Evolutionary conservation across 2,113 vertebrate genomes (phyloP).

Genomic region (Asarcornis scutulata): DNA sequence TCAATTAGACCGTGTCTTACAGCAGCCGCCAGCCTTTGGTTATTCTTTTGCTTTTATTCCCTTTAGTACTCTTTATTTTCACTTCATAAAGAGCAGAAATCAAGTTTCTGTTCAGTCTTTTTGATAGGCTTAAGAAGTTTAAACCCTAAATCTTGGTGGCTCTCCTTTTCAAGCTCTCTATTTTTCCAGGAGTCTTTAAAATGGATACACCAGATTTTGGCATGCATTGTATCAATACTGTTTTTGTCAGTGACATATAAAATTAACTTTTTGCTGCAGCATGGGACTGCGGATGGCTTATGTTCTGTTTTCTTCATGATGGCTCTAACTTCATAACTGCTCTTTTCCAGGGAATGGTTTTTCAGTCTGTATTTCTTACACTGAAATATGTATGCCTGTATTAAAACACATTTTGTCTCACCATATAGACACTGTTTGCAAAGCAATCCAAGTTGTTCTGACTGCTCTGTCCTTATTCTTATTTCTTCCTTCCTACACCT

Average conservation of each 20-base stretch:
- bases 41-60: neutral
- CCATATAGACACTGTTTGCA: neutral
- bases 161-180: neutral
- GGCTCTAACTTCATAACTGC: neutral
- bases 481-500: neutral
- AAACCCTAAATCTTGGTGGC: neutral
- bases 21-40: neutral
- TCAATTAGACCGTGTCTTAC: neutral
- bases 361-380: neutral
- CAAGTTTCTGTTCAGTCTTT: neutral
- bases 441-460: neutral
- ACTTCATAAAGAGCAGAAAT: neutral
- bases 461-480: neutral
- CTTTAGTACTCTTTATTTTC: neutral
- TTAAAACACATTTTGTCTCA: neutral
- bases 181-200: neutral
- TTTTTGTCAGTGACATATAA: neutral
- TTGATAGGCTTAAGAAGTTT: conserved; percentile 8
- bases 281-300: neutral
- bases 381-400: neutral
- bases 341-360: neutral
- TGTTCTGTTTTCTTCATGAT: neutral
- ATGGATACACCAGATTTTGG: neutral
- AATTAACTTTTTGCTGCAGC: neutral
- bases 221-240: rapidly evolving